Base-by-base conservation (phyloP, 2,888 invertebrate genomes). In the Chaitophorus viminalis region DNA sequence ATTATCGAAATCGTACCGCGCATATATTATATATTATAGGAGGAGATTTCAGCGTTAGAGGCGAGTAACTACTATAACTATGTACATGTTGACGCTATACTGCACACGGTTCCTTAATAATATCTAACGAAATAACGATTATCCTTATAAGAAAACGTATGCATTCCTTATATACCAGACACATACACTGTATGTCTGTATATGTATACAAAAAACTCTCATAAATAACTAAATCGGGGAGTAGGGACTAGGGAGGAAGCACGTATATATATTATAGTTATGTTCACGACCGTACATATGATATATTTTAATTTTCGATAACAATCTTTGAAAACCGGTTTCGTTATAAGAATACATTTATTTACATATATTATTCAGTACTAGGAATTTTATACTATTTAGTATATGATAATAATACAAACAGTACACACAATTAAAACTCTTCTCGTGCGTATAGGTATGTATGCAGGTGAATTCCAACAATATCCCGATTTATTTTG, bases 291-390 rank as follows among this genome's bases (percentile, higher is more conserved):
- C 33, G 39, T 65, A n/a, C n/a, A n/a, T n/a, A 21, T 29, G 29
- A 81, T 39, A 46, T 72, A 76, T 84, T 84, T 65, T 33, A 76
- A 84, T 76, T 84, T 84, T 76, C 65, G 84, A 84, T 84, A 76
- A 84, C 29, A 76, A 84, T 84, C 75, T 83, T 31, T n/a, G 9
- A 65, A 29, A 83, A 83, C 75, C 54, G 54, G 82, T 82, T 54
- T n/a, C 4, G 70, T 70, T 31, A 17, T 70, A 31, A 70, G 31
- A 31, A 29, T 17, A 31, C 3, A 29, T 29, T 2, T 31, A 70
- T 70, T 29, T 29, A 70, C 70, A 70, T 70, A 68, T 4, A 54
- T 54, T 54, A 54, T 54, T 39, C 0, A 18, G 54, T 39, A 39
- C 3, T 9, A 39, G n/a, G n/a, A n/a, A n/a, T n/a, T n/a, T 39